Conservation (phyloP, 2,797 vertebrate species). For the Limosa lapponica region DNA sequence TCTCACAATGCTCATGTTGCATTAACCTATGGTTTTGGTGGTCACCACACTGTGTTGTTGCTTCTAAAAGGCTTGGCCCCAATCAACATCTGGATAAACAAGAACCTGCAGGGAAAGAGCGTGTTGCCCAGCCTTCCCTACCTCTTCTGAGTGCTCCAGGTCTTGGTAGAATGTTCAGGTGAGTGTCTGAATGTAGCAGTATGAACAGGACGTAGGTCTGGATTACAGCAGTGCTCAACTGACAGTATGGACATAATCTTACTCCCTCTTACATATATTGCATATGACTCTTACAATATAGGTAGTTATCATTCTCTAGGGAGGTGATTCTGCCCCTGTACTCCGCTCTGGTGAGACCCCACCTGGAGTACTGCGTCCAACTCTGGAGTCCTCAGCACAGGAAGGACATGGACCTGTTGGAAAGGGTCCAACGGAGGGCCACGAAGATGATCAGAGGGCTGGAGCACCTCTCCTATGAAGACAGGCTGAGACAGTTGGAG, state of each 20-base stretch:
- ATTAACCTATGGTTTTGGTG: not conserved
- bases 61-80: not conserved
- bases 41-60: not conserved
- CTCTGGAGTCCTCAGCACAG: no score
- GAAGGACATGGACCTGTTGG: no score
- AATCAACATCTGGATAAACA: not conserved
- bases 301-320: not conserved
- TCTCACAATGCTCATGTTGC: not conserved
- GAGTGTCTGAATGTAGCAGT: not conserved
- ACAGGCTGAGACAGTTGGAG: no score
- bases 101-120: not conserved
- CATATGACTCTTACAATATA: not conserved
- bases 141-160: fast-evolving
- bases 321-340: no score
- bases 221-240: not conserved
- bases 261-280: not conserved
- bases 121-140: not conserved
- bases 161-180: not conserved
- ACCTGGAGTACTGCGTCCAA: no score
- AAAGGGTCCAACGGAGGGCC: no score
- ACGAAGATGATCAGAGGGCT: no score
- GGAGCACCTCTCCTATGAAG: no score
- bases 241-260: not conserved
- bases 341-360: no score
- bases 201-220: not conserved